Conservation (phyloP, 2,113 vertebrate species). For the Merops nubicus region DNA sequence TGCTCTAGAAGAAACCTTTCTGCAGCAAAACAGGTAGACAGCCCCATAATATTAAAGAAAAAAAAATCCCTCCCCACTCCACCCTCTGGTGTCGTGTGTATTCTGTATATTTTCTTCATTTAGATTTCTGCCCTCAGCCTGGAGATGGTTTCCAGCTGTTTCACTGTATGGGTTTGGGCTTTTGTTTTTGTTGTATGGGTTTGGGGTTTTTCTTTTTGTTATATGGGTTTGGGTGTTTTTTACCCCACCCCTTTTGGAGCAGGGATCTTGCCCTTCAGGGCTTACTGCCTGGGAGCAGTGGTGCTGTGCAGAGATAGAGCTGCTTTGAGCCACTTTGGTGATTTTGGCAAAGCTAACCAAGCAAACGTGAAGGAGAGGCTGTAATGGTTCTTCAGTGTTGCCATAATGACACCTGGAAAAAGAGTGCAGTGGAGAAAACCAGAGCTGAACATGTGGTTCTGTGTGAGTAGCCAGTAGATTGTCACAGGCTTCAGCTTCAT, state of each 20-base stretch:
- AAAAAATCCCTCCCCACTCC: not conserved
- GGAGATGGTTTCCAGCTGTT: not conserved
- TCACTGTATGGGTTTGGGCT: too few relatives aligned
- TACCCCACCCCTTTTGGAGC: not conserved
- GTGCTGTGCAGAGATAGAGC: rapidly evolving
- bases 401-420: constrained; percentile 44
- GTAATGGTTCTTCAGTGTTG: constrained; percentile 33
- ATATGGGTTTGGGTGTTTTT: not conserved
- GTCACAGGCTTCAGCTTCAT: not conserved
- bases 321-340: not conserved
- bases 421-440: not conserved
- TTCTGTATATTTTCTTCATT: not conserved
- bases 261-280: not conserved
- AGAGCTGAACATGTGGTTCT: not conserved
- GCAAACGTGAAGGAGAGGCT: not conserved
- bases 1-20: not conserved
- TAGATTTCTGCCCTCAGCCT: not conserved
- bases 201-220: not conserved
- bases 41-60: not conserved
- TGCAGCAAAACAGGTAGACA: not conserved
- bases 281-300: not conserved
- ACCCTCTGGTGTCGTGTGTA: not conserved
- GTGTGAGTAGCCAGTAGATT: not conserved
- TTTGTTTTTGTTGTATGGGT: rapidly evolving
- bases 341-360: not conserved